Evolutionary conservation across 2,113 vertebrate genomes (phyloP).

Genomic region (Stictonetta naevosa): DNA sequence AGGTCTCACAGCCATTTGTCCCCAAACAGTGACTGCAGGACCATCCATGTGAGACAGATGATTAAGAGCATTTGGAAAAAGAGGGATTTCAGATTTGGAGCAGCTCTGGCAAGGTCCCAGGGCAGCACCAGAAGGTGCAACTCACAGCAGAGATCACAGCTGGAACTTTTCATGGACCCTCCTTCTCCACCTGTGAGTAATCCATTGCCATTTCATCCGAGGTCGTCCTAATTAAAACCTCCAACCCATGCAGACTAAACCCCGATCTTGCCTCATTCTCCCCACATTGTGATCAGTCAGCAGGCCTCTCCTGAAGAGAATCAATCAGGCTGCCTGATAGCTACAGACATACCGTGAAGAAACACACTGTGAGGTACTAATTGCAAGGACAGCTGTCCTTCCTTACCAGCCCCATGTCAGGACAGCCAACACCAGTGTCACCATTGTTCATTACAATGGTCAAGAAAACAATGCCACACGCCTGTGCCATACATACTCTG

Average conservation of each 20-base stretch:
- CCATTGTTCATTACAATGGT: background rate
- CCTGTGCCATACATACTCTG: background rate
- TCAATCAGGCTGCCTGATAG: slow-evolving; percentile 57
- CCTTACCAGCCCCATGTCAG: background rate
- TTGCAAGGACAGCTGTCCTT: slow-evolving; percentile 71
- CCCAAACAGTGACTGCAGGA: background rate
- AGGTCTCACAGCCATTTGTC: background rate
- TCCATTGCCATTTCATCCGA: slow-evolving; percentile 47
- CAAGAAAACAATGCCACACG: background rate
- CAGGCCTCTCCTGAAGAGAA: slow-evolving; percentile 33
- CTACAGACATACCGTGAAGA: slow-evolving; percentile 51
- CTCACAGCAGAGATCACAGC: background rate
- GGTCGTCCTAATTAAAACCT: slow-evolving; percentile 27
- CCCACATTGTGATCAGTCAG: slow-evolving; percentile 37
- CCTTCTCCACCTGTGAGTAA: slow-evolving; percentile 36
- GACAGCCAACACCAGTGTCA: background rate
- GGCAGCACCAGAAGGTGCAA: slow-evolving; percentile 14
- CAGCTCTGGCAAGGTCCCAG: background rate
- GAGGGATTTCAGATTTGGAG: slow-evolving; percentile 1
- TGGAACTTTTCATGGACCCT: slow-evolving; percentile 8
- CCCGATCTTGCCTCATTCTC: background rate
- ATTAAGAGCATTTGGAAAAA: slow-evolving; percentile 12
- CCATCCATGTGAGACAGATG: background rate
- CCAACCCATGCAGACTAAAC: slow-evolving; percentile 33
- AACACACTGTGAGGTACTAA: slow-evolving; percentile 63